Evolutionary conservation across 2,888 invertebrate genomes (phyloP).

Genomic region (Andrena chrysosceles): DNA sequence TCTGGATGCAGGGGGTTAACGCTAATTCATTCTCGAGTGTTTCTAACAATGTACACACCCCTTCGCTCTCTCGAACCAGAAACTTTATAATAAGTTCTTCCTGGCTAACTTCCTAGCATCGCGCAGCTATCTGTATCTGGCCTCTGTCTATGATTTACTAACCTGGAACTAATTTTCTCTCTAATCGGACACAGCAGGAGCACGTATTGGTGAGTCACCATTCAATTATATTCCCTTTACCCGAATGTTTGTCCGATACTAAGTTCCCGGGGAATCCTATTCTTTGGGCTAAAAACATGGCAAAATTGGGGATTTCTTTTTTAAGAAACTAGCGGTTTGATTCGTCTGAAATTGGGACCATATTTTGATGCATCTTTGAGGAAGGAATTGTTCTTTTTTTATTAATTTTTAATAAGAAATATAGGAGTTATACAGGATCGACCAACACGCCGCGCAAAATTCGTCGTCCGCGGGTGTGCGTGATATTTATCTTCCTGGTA

Average conservation of each 20-base stretch:
- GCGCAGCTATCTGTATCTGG: conserved; percentile 63
- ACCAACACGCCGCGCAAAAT: too few species aligned
- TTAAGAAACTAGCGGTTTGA: too few species aligned
- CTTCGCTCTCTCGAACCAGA: not conserved
- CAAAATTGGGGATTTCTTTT: too few species aligned
- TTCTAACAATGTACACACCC: not conserved
- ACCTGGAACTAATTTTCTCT: conserved; percentile 81
- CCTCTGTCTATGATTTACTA: conserved; percentile 75
- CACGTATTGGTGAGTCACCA: conserved; percentile 85
- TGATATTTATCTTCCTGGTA: too few species aligned
- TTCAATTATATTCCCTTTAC: conserved; percentile 22
- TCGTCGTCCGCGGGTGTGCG: too few species aligned
- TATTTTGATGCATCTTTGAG: too few species aligned
- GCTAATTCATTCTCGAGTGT: not conserved
- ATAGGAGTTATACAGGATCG: too few species aligned
- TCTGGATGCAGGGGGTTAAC: not conserved
- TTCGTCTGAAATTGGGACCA: too few species aligned
- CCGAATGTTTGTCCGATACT: not conserved
- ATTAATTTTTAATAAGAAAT: too few species aligned
- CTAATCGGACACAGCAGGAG: conserved; percentile 83
- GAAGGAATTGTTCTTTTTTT: too few species aligned
- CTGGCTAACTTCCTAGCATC: conserved; percentile 52
- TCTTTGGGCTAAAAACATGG: too few species aligned
- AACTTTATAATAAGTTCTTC: conserved; percentile 35
- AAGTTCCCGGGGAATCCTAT: not conserved